Percentiles rank a stretch among this genome's conserved stretches.
Conservation (phyloP, 2,888 invertebrate genomes). For the Podabrus alpinus region DNA sequence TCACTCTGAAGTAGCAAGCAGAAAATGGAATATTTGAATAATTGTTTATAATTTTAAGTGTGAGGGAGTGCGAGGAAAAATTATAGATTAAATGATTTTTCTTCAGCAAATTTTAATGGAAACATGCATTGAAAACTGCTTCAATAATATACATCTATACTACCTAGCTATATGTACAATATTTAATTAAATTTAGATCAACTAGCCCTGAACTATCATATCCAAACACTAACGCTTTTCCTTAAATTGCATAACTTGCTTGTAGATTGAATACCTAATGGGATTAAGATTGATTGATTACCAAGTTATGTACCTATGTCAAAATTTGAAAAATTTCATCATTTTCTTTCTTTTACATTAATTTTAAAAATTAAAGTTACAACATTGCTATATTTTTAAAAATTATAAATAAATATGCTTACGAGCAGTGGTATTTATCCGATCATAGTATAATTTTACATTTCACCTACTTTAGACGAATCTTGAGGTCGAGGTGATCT, state of each 20-base stretch:
- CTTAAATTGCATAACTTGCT: not conserved
- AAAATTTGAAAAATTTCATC: not conserved
- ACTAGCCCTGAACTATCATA: not conserved
- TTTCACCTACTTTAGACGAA: not conserved
- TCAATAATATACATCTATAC: not conserved
- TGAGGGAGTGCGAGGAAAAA: not conserved
- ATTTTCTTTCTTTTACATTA: not conserved
- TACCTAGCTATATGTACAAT: not conserved
- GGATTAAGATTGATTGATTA: not conserved
- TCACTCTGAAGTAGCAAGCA: not conserved
- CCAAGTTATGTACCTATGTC: not conserved
- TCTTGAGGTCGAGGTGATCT: not conserved
- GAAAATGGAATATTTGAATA: slow-evolving; percentile 3
- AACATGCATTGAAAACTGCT: not conserved
- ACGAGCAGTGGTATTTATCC: not conserved
- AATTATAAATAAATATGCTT: not conserved
- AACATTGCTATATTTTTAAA: not conserved
- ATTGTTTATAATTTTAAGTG: not conserved
- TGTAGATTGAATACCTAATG: not conserved
- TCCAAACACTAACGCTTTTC: not conserved
- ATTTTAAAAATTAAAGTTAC: not conserved
- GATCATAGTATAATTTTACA: not conserved
- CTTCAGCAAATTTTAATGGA: not conserved
- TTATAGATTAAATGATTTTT: not conserved
- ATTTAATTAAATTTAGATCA: not conserved